Base-by-base conservation (phyloP, 2,888 invertebrate species). In the Acanthosoma haemorrhoidale region DNA sequence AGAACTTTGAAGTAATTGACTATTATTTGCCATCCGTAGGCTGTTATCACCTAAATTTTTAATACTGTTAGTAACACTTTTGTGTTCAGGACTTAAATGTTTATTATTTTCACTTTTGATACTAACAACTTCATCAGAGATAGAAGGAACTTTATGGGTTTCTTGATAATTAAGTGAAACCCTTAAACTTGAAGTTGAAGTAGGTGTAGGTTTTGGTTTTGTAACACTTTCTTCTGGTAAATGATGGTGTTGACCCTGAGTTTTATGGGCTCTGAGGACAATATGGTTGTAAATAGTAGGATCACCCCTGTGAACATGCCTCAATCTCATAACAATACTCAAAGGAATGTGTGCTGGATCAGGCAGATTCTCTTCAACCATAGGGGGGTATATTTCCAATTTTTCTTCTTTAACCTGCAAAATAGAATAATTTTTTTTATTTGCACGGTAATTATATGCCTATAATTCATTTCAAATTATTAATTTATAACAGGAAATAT, bases 261-360 rank as follows among this genome's bases (percentile, higher is more conserved):
- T 68, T 18, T 39, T 68, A 51, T 51, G 3, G 11, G 38, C 32
- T 63, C 36, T 18, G 32, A 21, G 39, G 21, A 69, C 71, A 9
- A 68, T 57, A 31, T 63, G 58, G 25, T 68, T 61, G 41, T 61
- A 71, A 6, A 64, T 31, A 15, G 63, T 61, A n/a, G 69, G 25
- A 15, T 68, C 61, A 0, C 68, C 68, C 11, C 63, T 34, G 25
- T 71, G 71, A 6, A 13, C 39, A 25, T 71, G 71, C 39, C 31
- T 61, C 21, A 57, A 11, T 41, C 36, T 43, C 38, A 68, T 57
- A 16, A 61, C 58, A 31, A 71, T 58, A 5, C 58, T 60, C 6
- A 71, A 34, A 5, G 68, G 71, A 31, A 11, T 61, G 8, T 57
- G 60, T 38, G 67, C 68, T 32, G 21, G n/a, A 11, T 31, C 13